Percentiles rank a stretch among this genome's conserved stretches.
Evolutionary conservation across 2,888 invertebrate genomes (phyloP).

Genomic region (Drosophila multiciliata): DNA sequence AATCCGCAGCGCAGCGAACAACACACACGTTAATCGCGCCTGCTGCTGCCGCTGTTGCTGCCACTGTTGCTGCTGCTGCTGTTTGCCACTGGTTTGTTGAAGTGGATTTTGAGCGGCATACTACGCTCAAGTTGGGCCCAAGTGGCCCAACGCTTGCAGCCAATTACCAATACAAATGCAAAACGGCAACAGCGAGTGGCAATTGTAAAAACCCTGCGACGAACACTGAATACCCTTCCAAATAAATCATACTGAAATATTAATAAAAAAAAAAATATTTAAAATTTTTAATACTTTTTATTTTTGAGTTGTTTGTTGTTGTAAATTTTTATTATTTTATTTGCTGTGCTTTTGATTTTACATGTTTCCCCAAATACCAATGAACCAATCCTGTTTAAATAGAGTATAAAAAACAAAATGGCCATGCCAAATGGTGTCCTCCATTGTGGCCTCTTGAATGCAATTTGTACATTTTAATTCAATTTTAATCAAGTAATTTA

Average conservation of each 20-base stretch:
- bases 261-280: not conserved
- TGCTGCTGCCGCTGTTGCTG: conserved; percentile 18
- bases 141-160: conserved; percentile 68
- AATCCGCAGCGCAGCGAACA: conserved; percentile 33
- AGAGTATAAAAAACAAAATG: conserved; percentile 26
- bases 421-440: conserved; percentile 6
- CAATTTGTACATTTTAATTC: conserved; percentile 30
- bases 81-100: conserved; percentile 28
- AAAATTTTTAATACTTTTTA: not conserved
- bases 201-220: not conserved
- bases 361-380: too few species aligned
- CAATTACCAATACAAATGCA: conserved; percentile 67
- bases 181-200: conserved; percentile 30
- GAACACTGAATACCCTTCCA: conserved; percentile 9
- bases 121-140: conserved; percentile 48
- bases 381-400: not conserved
- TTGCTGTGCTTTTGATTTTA: not conserved
- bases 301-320: not conserved
- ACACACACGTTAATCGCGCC: conserved; percentile 64
- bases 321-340: not conserved
- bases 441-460: conserved; percentile 4
- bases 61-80: conserved; percentile 15
- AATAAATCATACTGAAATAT: not conserved
- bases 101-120: conserved; percentile 67
- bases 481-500: conserved; percentile 24